Base-by-base conservation (phyloP, 2,113 vertebrate species). In the Platichthys stellatus region DNA sequence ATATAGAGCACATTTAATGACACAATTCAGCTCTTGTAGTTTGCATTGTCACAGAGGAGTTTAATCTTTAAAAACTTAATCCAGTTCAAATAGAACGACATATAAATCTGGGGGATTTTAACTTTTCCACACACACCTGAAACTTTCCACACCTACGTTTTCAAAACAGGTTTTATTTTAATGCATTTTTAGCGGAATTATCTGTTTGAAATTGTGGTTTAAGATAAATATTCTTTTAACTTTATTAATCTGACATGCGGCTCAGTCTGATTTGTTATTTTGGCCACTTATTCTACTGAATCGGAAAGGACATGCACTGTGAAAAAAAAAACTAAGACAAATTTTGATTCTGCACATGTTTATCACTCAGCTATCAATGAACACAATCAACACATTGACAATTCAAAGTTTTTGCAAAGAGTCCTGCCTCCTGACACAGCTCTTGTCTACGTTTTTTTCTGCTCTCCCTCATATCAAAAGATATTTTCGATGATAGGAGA, bases 281-380 rank as follows among this genome's bases (percentile, higher is more conserved):
- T 38, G 35, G 35, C 9, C 35, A 38, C 7, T 9, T 38, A 38
- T 38, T 9, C 9, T 38, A 31, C 28, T 31, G 28, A 6, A 10
- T 38, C 35, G 0, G 35, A 2, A 38, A 38, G 35, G 35, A 38
- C 35, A 38, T 38, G 8, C 35, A 38, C 8, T 38, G 35, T 38
- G 35, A 38, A 31, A 31, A 31, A 31, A 23, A 23, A 31, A 31
- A 31, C 1, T 6, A 7, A 28, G 26, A 3, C 26, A 28, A 31
- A 31, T 31, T 31, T 31, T 5, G 31, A 59, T 2, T 70, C 15
- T 58, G 35, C 21, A 65, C 28, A 73, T 53, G 45, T 65, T 57
- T 65, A 82, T 76, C 64, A 63, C 69, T 73, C 60, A 43, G 59
- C 73, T 80, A 69, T 74, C 56, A 69, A 43, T 79, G 18, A 77